These are phyloP conservation scores for Coendou prehensilis DNA, from an alignment of 2,797 vertebrate genomes.

Conservation along the genomic window DNA sequence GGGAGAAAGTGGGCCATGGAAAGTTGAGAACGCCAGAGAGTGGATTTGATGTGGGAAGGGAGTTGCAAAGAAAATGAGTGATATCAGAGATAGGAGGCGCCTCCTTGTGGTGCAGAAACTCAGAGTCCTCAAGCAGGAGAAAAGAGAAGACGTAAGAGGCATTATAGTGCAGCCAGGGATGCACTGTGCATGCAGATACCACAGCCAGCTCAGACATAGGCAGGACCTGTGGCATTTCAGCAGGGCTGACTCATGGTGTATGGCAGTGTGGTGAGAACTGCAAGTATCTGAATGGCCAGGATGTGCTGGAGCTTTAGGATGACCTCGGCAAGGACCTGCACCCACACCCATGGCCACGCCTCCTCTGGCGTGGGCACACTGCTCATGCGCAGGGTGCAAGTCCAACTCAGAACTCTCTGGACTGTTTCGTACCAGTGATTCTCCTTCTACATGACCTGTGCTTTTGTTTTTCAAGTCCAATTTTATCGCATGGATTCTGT, in stretches of 20 bases:
- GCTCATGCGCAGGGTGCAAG: accelerated
- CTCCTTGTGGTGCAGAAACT: background rate
- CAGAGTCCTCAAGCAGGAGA: background rate
- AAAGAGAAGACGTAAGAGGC: background rate
- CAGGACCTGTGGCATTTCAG: background rate
- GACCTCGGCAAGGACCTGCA: background rate
- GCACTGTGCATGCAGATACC: accelerated
- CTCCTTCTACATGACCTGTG: background rate
- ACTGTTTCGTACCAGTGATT: background rate
- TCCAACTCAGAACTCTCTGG: background rate
- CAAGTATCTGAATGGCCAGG: background rate
- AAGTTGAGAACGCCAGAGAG: background rate
- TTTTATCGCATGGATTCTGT: background rate
- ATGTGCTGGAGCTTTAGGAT: background rate
- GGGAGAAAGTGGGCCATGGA: background rate
- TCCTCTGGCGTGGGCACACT: background rate
- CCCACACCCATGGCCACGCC: accelerated
- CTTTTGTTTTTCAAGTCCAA: background rate
- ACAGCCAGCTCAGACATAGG: accelerated
- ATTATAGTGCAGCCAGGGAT: too few relatives aligned
- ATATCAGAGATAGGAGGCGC: background rate
- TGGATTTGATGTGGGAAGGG: background rate
- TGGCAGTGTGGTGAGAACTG: background rate
- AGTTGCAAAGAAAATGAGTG: background rate
- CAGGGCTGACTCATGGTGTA: accelerated